Evolutionary conservation across 1,140 invertebrate species (phyloP).

Genomic region (Cheumatopsyche charites): DNA sequence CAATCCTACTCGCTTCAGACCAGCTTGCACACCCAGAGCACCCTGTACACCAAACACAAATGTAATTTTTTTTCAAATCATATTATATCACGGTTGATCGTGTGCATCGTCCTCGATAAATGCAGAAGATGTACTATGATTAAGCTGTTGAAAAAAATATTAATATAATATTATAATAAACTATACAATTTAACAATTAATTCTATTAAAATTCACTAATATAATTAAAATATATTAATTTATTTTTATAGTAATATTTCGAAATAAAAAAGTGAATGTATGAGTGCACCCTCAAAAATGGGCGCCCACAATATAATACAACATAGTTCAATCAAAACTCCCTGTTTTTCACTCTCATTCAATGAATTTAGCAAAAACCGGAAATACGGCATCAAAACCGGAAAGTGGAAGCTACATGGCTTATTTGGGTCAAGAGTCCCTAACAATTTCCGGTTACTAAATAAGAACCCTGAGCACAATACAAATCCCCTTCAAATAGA

Average conservation of each 20-base stretch:
- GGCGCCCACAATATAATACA: too few species aligned
- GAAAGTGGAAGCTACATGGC: not conserved
- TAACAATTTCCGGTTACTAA: conserved; percentile 7
- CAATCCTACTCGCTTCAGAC: conserved; percentile 42
- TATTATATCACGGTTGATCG: not conserved
- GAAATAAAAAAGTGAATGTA: too few species aligned
- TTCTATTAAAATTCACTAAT: not conserved
- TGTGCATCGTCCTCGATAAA: not conserved
- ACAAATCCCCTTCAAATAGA: too few species aligned
- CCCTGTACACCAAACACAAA: conserved; percentile 31
- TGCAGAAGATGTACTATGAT: not conserved
- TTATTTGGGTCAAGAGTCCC: conserved; percentile 8
- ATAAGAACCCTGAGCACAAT: not conserved
- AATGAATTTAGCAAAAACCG: not conserved
- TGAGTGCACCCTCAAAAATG: too few species aligned
- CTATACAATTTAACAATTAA: too few species aligned
- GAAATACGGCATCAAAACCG: not conserved
- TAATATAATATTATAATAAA: too few species aligned
- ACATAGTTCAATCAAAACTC: too few species aligned
- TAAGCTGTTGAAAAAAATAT: too few species aligned
- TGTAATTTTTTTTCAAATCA: not conserved
- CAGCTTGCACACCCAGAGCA: conserved; percentile 45
- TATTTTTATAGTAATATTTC: too few species aligned
- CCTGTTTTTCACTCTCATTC: too few species aligned
- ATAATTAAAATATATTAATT: too few species aligned